phyloP scores from a whole-genome alignment of 2,797 vertebrate species.

The Eulemur rubriventer region DNA sequence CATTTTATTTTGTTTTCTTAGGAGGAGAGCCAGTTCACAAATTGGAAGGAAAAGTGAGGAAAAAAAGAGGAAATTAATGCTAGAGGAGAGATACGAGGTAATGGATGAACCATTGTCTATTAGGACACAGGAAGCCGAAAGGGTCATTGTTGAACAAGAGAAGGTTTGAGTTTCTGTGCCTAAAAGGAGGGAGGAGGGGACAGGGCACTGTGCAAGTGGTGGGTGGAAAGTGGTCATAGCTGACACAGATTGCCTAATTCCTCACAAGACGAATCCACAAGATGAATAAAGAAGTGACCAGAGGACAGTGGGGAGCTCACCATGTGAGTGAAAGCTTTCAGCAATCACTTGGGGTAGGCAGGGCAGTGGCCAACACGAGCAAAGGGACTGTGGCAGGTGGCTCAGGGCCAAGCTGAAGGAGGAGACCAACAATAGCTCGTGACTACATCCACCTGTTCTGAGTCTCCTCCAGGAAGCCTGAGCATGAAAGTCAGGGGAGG shows the following conservation, averaged over 20 bases:
- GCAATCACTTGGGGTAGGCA: not conserved
- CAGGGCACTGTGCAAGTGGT: not conserved
- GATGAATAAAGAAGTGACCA: no score
- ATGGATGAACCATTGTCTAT: not conserved
- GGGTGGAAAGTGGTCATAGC: not conserved
- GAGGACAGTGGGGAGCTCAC: not conserved
- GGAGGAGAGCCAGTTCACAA: not conserved
- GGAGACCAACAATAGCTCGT: not conserved
- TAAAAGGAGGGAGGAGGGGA: not conserved
- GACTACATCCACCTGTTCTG: not conserved
- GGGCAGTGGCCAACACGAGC: accelerated
- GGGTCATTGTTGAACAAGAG: not conserved
- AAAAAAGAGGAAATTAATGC: not conserved
- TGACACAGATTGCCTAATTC: not conserved
- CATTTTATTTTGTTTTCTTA: not conserved
- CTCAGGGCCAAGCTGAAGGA: not conserved
- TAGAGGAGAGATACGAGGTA: not conserved
- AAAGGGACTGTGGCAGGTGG: not conserved
- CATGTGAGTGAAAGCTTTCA: not conserved
- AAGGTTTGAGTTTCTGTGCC: not conserved
- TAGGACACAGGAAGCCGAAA: not conserved
- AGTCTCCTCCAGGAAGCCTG: not conserved
- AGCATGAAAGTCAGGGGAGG: not conserved
- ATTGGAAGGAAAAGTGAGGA: no score
- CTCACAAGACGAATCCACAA: not conserved